Conservation (phyloP, 2,113 vertebrate genomes). For the Hoplias malabaricus region DNA sequence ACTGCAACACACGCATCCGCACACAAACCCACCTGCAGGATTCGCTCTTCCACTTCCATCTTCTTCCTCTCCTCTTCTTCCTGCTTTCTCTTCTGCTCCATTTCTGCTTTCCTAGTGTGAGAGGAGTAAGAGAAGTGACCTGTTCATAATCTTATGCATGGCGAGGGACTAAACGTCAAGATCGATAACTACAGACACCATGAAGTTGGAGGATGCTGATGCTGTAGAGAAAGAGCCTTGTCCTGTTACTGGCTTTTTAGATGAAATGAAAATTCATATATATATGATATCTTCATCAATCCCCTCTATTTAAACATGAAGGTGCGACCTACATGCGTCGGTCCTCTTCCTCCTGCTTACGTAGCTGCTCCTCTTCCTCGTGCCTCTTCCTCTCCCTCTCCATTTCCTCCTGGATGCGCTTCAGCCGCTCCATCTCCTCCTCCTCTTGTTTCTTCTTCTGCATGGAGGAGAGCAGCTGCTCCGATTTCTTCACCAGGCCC, state of each 20-base stretch:
- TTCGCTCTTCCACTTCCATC: slow-evolving; percentile 87
- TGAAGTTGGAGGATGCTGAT: not conserved
- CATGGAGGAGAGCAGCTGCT: slow-evolving; percentile 86
- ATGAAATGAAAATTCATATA: not conserved
- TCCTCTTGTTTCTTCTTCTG: slow-evolving; percentile 94
- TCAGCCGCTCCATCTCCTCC: slow-evolving; percentile 89
- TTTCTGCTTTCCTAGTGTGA: slow-evolving; percentile 87
- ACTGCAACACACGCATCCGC: not conserved
- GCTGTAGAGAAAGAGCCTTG: slow-evolving; percentile 1
- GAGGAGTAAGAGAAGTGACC: not conserved
- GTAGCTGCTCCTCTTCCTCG: slow-evolving; percentile 83
- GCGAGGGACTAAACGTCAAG: not conserved
- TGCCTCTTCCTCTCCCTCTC: slow-evolving; percentile 85
- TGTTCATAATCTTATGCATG: not conserved
- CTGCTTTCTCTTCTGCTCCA: slow-evolving; percentile 93
- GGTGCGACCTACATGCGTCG: slow-evolving; percentile 81
- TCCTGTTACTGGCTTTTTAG: not conserved
- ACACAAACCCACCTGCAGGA: slow-evolving; percentile 80
- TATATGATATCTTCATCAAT: slow-evolving; percentile 6
- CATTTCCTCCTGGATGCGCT: slow-evolving; percentile 92
- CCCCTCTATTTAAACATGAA: slow-evolving; percentile 7
- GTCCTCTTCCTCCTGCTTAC: slow-evolving; percentile 89
- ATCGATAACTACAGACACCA: not conserved
- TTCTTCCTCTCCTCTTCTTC: slow-evolving; percentile 95
- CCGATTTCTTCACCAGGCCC: slow-evolving; percentile 84